phyloP scores from a whole-genome alignment of 2,888 invertebrate species.

The Rhopalosiphum nymphaeae region DNA sequence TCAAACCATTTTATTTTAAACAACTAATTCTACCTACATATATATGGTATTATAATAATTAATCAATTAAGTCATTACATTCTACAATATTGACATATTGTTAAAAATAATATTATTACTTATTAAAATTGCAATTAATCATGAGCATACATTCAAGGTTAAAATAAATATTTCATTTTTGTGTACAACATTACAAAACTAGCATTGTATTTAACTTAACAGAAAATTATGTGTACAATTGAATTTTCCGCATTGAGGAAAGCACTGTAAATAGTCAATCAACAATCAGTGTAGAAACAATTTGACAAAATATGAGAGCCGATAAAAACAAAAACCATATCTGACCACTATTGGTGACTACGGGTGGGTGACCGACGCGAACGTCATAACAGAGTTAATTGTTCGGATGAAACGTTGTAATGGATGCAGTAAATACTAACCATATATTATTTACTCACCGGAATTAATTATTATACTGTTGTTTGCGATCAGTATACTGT shows the following conservation, averaged over 20 bases:
- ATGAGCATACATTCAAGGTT: neutral
- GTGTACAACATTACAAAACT: neutral
- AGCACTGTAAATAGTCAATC: neutral
- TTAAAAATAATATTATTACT: neutral
- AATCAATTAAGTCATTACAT: neutral
- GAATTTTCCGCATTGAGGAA: neutral
- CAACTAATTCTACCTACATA: neutral
- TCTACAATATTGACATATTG: neutral
- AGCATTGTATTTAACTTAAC: neutral
- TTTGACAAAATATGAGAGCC: neutral
- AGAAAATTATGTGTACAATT: neutral
- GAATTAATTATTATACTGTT: neutral
- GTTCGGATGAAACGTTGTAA: neutral
- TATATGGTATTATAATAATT: neutral
- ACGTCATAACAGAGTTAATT: neutral
- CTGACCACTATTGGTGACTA: neutral
- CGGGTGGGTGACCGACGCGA: neutral
- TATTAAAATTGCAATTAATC: neutral
- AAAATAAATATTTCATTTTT: neutral
- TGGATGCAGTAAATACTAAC: neutral
- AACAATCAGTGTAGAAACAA: neutral
- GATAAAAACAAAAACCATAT: neutral
- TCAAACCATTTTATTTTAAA: neutral
- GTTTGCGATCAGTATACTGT: neutral
- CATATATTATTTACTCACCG: neutral